A percentile compares a stretch with the other conserved stretches of the same genome.
Conservation (phyloP, 1,140 invertebrate genomes). For the Cydia pomonella region DNA sequence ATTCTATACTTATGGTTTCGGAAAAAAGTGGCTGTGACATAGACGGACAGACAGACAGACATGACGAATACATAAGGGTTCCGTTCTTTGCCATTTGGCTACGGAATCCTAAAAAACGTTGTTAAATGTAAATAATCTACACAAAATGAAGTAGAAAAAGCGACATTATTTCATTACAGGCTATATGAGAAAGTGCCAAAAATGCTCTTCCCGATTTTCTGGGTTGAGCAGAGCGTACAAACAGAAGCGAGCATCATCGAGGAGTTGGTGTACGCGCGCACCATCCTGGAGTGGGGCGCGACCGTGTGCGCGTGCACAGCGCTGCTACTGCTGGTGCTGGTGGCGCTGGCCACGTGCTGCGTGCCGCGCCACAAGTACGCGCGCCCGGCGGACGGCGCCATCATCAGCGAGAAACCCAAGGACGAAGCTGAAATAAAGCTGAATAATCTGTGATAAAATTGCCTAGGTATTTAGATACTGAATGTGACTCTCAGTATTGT, state of each 20-base stretch:
- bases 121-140: too few species aligned
- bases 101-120: too few species aligned
- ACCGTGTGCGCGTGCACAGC: conserved; percentile 60
- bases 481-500: neutral
- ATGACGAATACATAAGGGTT: too few species aligned
- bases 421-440: conserved; percentile 68
- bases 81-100: too few species aligned
- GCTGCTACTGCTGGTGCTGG: conserved; percentile 48
- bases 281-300: conserved; percentile 65
- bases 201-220: conserved; percentile 88
- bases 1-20: too few species aligned
- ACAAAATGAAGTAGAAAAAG: too few species aligned
- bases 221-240: conserved; percentile 86
- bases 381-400: conserved; percentile 46
- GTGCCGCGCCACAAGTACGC: conserved; percentile 48
- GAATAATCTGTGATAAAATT: conserved; percentile 53
- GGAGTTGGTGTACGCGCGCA: conserved; percentile 58
- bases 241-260: conserved; percentile 80
- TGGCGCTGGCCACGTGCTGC: conserved; percentile 54
- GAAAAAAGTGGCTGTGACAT: too few species aligned
- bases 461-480: neutral
- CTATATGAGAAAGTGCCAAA: conserved; percentile 85
- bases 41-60: too few species aligned
- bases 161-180: conserved; percentile 66
- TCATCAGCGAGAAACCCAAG: conserved; percentile 50